Conservation (phyloP, 2,888 invertebrate genomes). For the Orthonychiurus folsomi region DNA sequence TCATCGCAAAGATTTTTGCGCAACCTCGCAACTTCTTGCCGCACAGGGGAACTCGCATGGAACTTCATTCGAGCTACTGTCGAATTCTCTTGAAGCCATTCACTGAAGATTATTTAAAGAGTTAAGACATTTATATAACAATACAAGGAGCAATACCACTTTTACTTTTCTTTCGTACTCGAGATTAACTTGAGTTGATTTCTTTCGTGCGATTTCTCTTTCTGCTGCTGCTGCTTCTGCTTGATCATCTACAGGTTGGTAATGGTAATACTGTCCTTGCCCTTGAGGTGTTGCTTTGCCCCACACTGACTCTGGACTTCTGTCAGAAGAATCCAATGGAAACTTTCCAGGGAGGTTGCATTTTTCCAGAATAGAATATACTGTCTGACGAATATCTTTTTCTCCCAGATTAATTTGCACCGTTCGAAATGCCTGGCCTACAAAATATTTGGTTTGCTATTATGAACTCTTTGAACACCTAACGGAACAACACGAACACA, state of each 20-base stretch:
- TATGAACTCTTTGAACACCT: too few species aligned
- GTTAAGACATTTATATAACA: constrained; percentile 6
- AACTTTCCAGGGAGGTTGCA: constrained; percentile 49
- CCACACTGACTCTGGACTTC: too few species aligned
- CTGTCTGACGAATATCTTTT: constrained; percentile 59
- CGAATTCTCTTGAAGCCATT: constrained; percentile 66
- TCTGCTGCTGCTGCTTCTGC: constrained; percentile 14
- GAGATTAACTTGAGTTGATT: constrained; percentile 21
- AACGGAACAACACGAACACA: too few species aligned
- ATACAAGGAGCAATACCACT: neutral
- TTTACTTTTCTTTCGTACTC: constrained; percentile 22
- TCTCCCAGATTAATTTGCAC: constrained; percentile 65
- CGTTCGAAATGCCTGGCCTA: constrained; percentile 48
- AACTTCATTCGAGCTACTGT: constrained; percentile 58
- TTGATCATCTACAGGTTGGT: neutral
- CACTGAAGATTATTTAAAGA: constrained; percentile 46
- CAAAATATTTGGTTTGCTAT: too few species aligned
- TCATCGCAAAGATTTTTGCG: constrained; percentile 52
- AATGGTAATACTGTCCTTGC: neutral
- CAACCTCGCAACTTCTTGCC: constrained; percentile 64
- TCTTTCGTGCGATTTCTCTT: constrained; percentile 18
- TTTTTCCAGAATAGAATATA: constrained; percentile 65
- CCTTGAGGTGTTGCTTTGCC: too few species aligned
- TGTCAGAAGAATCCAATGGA: neutral
- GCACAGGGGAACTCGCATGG: constrained; percentile 56